Evolutionary conservation across 2,797 vertebrate species (phyloP), one percentile per base, ranked within the genome.

Genomic region (Pseudochromis fuscus): DNA sequence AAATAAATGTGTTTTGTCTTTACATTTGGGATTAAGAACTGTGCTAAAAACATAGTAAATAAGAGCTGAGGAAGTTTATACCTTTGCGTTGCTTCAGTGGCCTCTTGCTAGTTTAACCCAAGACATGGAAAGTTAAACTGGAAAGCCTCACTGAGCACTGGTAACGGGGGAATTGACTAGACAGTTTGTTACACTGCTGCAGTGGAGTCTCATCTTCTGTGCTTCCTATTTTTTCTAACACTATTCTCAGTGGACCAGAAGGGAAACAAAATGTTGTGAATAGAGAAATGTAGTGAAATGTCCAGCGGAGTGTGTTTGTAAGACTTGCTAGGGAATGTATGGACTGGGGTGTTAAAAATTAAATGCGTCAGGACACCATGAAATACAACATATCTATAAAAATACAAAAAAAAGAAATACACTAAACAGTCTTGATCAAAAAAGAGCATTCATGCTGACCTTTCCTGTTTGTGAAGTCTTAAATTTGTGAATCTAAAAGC

Each of bases 71-170:
- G 15, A 77, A 19, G 59, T 77, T 71, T 49, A 49, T 33, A 51
- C 16, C 31, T 57, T 52, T 42, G 28, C 9, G 4, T 48, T 49
- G 33, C 58, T 68, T 42, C 62, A 71, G 59, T 53, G 64, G 67
- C 80, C 58, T 69, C 51, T 66, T 63, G 70, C 67, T 58, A 27
- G 67, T 75, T 82, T 74, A 82, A 76, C 80, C 52, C 8, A 28
- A 75, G 46, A 79, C 67, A 67, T 74, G 59, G 42, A 70, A 63
- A 70, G 67, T 73, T 72, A 62, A 77, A 79, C 57, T 31, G 55
- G 18, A 65, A 58, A 67, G 37, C 67, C 45, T 77, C 48, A 23
- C 38, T 35, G 40, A 70, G 68, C 5, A 10, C n/a, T 23, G 27
- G 40, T 38, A 40, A 65, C 44, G 27, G 40, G 67, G 46, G 68